These are phyloP conservation scores for Ovis canadensis DNA, from an alignment of 2,113 vertebrate species.

Conservation along the genomic window DNA sequence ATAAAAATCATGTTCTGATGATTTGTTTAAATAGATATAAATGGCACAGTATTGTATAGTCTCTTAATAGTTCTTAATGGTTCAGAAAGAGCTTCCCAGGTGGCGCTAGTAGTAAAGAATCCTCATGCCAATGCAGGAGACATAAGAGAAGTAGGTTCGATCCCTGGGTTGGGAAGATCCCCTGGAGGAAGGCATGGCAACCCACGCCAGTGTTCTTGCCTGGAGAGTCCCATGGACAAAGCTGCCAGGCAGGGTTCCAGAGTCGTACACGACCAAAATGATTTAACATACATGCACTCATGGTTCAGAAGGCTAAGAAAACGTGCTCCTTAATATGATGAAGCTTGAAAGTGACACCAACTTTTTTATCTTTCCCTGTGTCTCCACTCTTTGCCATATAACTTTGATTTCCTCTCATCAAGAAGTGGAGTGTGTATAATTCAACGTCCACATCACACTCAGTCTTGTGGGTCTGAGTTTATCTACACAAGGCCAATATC, in stretches of 20 bases:
- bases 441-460: background rate
- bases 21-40: background rate
- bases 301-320: background rate
- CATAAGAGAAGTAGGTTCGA: background rate
- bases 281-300: background rate
- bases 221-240: background rate
- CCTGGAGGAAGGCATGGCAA: background rate
- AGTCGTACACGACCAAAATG: rapidly evolving
- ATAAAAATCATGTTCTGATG: background rate
- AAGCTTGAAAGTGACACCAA: background rate
- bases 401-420: background rate
- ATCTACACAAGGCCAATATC: background rate
- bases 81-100: background rate
- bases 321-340: background rate
- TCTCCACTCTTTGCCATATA: background rate
- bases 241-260: background rate
- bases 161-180: background rate
- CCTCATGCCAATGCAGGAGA: background rate
- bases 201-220: background rate
- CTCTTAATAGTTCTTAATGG: background rate
- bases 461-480: background rate
- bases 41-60: background rate
- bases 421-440: background rate
- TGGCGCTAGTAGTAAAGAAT: background rate
- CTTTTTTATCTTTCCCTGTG: background rate